phyloP scores from a whole-genome alignment of 2,888 invertebrate genomes.

The Micropterix aruncella region DNA sequence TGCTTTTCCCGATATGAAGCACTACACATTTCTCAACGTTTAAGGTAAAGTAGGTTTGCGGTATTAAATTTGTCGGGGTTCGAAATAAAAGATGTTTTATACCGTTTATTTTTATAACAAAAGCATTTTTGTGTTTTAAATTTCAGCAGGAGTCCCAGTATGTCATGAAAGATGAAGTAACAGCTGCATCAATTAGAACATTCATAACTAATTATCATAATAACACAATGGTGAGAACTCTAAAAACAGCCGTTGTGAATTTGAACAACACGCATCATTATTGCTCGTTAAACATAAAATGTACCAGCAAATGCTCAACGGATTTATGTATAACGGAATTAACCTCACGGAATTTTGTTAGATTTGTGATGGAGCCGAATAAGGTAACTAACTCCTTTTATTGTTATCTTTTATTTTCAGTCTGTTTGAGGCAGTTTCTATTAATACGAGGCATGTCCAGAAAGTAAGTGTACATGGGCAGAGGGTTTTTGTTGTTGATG shows the following conservation, averaged over 20 bases:
- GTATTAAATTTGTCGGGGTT: no score
- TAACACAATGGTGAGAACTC: constrained; percentile 23
- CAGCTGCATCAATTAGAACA: constrained; percentile 30
- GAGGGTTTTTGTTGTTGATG: constrained; percentile 1
- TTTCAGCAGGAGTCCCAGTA: constrained; percentile 55
- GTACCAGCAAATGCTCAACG: constrained; percentile 11
- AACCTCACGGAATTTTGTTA: constrained; percentile 47
- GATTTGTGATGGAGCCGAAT: constrained; percentile 41
- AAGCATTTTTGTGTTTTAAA: no score
- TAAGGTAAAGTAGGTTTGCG: no score
- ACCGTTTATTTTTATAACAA: no score
- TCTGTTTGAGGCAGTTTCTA: neutral
- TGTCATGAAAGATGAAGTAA: constrained; percentile 38
- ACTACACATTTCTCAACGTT: no score
- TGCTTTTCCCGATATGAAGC: no score
- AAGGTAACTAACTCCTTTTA: constrained; percentile 38
- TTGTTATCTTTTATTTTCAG: constrained; percentile 2
- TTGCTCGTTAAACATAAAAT: constrained; percentile 13
- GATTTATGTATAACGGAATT: constrained; percentile 47
- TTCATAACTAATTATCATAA: constrained; percentile 40
- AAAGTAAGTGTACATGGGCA: neutral
- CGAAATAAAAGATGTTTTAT: no score
- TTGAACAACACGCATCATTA: constrained; percentile 31
- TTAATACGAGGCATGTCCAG: no score
- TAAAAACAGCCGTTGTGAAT: constrained; percentile 24